These are phyloP conservation scores for Micronisus gabar DNA, from an alignment of 2,113 vertebrate genomes.

Conservation along the genomic window DNA sequence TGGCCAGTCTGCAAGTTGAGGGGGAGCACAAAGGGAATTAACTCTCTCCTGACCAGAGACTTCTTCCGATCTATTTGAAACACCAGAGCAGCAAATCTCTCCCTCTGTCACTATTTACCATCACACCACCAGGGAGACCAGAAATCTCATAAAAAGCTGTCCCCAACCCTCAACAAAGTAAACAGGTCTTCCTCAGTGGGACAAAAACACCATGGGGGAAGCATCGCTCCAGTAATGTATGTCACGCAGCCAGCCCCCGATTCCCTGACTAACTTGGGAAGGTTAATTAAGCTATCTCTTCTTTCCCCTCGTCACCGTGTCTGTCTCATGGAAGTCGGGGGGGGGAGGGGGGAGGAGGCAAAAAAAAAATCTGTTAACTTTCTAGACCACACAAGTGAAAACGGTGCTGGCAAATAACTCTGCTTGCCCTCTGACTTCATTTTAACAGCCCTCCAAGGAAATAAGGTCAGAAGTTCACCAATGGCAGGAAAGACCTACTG, in stretches of 20 bases:
- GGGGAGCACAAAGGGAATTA: background rate
- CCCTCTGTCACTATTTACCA: background rate
- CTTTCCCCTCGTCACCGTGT: background rate
- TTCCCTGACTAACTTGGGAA: background rate
- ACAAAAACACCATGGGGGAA: background rate
- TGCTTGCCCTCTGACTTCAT: constrained; percentile 90
- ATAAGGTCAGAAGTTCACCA: constrained; percentile 91
- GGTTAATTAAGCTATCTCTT: constrained; percentile 19
- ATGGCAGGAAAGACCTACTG: constrained; percentile 85
- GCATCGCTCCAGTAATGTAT: background rate
- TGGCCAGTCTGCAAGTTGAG: background rate
- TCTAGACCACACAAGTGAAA: constrained; percentile 95
- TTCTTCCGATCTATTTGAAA: background rate
- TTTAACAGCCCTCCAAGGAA: constrained; percentile 88
- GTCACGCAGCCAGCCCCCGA: background rate
- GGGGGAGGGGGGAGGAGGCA: too few relatives aligned
- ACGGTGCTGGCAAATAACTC: constrained; percentile 87
- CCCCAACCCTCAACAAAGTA: background rate
- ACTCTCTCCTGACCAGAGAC: background rate
- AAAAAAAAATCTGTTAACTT: constrained; percentile 79
- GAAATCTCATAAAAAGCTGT: background rate
- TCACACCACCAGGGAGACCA: background rate
- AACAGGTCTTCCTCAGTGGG: rapidly evolving
- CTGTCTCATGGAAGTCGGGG: constrained; percentile 51
- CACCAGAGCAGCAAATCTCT: background rate